phyloP scores from a whole-genome alignment of 1,140 invertebrate species.

The Andrena cerasifolii region DNA sequence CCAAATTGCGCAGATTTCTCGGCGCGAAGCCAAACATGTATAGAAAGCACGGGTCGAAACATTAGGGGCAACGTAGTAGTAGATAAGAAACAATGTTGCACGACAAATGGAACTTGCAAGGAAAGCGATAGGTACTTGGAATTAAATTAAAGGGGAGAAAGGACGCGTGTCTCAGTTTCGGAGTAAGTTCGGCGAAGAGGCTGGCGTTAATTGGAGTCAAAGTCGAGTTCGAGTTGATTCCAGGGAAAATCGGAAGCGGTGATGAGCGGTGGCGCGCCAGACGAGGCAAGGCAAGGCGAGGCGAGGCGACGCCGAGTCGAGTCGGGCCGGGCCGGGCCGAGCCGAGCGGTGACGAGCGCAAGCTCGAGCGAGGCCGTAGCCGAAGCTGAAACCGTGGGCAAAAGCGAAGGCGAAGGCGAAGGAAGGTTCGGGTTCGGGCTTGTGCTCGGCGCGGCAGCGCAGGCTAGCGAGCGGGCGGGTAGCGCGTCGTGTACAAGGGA shows the following conservation, averaged over 20 bases:
- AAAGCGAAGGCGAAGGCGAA: constrained; percentile 23
- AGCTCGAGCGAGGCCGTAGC: constrained; percentile 62
- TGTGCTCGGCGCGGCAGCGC: constrained; percentile 16
- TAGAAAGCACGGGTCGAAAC: neutral
- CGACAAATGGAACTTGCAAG: too few relatives aligned
- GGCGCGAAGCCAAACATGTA: neutral
- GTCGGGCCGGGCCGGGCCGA: constrained; percentile 57
- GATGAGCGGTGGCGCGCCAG: constrained; percentile 37
- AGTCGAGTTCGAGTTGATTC: too few relatives aligned
- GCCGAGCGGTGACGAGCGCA: constrained; percentile 61
- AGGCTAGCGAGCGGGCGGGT: constrained; percentile 8
- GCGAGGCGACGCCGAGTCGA: constrained; percentile 66
- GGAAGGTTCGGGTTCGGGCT: constrained; percentile 13
- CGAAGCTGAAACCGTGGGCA: constrained; percentile 38
- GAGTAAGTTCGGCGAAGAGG: neutral
- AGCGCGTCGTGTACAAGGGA: constrained; percentile 38
- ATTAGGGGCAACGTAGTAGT: too few relatives aligned
- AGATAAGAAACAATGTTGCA: neutral
- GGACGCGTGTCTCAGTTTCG: neutral
- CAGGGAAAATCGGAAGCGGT: constrained; percentile 24
- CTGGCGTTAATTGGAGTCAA: too few relatives aligned
- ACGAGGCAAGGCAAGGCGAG: neutral
- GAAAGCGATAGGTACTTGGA: too few relatives aligned
- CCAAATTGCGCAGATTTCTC: neutral
- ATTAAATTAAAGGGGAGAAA: too few relatives aligned